These are phyloP conservation scores for Lucilia cuprina DNA, from an alignment of 1,140 invertebrate genomes.

Conservation along the genomic window DNA sequence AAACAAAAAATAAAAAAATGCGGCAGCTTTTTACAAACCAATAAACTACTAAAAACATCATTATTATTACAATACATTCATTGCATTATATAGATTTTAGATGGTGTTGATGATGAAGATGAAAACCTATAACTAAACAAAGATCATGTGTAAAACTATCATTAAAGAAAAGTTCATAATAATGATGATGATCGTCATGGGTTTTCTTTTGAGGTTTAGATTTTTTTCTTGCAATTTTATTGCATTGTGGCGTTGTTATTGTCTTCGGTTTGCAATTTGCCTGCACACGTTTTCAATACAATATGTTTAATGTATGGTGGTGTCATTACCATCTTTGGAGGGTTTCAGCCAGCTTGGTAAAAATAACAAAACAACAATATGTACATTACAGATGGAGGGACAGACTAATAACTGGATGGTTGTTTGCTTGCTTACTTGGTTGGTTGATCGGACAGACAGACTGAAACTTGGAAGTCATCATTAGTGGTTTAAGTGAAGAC, in stretches of 20 bases:
- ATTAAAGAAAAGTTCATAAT: too few relatives aligned
- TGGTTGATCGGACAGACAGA: neutral
- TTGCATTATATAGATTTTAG: too few relatives aligned
- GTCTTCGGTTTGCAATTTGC: neutral
- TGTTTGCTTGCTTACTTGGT: neutral
- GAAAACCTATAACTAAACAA: too few relatives aligned
- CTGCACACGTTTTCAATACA: neutral
- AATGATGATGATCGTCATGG: neutral
- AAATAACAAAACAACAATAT: too few relatives aligned
- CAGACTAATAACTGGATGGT: too few relatives aligned
- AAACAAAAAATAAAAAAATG: neutral
- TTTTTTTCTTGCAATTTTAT: neutral
- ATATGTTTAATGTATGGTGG: neutral
- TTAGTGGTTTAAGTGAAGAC: neutral
- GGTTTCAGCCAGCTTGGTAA: neutral
- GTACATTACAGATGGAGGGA: too few relatives aligned
- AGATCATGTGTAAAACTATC: neutral
- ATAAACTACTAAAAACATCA: neutral
- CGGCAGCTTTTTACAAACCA: conserved; percentile 1
- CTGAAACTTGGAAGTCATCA: neutral
- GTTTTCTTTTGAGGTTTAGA: neutral
- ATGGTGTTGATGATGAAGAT: neutral
- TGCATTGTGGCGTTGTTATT: neutral
- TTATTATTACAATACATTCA: neutral
- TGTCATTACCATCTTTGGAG: conserved; percentile 2